phyloP scores from a whole-genome alignment of 2,113 vertebrate genomes.

The Hipposideros armiger region DNA sequence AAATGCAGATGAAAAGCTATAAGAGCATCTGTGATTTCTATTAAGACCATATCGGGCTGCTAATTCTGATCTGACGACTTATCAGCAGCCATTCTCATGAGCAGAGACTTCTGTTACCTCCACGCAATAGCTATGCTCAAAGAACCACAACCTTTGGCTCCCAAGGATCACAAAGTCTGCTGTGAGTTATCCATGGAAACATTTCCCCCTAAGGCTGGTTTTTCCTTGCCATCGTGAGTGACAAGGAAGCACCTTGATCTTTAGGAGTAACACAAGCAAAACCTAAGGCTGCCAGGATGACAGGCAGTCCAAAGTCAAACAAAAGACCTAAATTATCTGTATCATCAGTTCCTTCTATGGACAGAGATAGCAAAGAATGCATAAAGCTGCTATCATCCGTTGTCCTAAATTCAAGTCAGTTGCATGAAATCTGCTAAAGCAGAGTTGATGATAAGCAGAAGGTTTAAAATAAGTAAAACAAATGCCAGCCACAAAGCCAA shows the following conservation, averaged over 20 bases:
- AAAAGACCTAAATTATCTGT: not conserved
- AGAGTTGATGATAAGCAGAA: not conserved
- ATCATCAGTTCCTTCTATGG: not conserved
- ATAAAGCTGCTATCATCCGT: not conserved
- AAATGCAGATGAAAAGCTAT: not conserved
- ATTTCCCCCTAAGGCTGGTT: not conserved
- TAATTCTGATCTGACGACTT: not conserved
- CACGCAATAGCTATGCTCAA: not conserved
- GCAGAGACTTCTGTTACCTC: not conserved
- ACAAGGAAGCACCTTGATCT: not conserved
- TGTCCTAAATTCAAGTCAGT: not conserved
- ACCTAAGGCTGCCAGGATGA: not conserved
- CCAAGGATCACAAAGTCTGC: not conserved
- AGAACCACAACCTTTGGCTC: not conserved
- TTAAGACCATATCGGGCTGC: not conserved
- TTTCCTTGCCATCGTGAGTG: not conserved
- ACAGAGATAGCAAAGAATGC: not conserved
- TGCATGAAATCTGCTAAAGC: not conserved
- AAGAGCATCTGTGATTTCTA: not conserved
- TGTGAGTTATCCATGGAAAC: not conserved
- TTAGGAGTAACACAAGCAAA: not conserved
- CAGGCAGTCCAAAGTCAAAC: not conserved
- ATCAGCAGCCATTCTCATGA: not conserved
- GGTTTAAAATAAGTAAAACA: not conserved
- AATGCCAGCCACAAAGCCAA: not conserved